These are phyloP conservation scores for Apamea monoglypha DNA, from an alignment of 2,888 invertebrate species.

Conservation along the genomic window DNA sequence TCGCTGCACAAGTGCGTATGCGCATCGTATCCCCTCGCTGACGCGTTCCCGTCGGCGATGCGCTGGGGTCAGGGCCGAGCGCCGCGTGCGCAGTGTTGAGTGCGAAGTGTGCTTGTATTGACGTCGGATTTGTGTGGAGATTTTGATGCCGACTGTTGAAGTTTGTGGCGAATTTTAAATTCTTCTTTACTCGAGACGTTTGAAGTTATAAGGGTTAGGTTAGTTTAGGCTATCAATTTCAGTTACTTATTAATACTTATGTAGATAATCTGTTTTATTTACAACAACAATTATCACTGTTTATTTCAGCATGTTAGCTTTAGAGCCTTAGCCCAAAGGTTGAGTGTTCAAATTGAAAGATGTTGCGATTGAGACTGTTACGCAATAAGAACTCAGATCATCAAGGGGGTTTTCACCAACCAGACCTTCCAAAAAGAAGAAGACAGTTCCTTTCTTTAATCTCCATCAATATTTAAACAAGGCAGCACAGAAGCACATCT, in stretches of 20 bases:
- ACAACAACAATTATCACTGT: neutral
- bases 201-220: neutral
- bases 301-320: neutral
- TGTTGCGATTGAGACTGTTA: neutral
- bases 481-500: conserved; percentile 32
- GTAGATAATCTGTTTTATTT: neutral
- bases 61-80: conserved; percentile 76
- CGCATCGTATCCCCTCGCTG: conserved; percentile 51
- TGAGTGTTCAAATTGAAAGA: neutral
- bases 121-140: conserved; percentile 12
- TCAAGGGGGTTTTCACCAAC: conserved; percentile 1
- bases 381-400: neutral
- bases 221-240: neutral
- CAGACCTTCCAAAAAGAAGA: conserved; percentile 5
- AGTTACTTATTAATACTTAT: neutral
- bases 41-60: conserved; percentile 63
- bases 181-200: neutral
- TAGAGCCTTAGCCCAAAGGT: neutral
- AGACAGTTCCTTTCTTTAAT: neutral
- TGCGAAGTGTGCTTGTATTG: conserved; percentile 12
- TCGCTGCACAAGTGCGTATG: conserved; percentile 45
- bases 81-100: conserved; percentile 47
- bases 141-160: neutral
- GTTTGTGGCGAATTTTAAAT: neutral
- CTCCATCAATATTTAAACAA: conserved; percentile 20